A percentile compares a stretch with the other conserved stretches of the same genome.
Conservation (phyloP, 2,797 vertebrate species). For the Cryptoprocta ferox region DNA sequence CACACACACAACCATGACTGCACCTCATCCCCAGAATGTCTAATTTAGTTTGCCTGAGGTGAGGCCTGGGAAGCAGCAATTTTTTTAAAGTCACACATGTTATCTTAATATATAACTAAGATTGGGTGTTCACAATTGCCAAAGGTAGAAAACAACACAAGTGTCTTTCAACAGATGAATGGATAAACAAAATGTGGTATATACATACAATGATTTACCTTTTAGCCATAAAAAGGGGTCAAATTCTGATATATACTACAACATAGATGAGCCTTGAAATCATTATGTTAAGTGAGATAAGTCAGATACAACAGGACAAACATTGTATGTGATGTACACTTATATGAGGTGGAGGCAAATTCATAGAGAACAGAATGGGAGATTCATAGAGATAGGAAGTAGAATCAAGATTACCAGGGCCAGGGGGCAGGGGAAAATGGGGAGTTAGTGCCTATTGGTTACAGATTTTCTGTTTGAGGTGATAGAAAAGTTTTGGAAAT, state of each 20-base stretch:
- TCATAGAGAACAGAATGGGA: neutral
- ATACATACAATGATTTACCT: neutral
- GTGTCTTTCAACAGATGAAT: neutral
- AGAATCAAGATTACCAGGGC: neutral
- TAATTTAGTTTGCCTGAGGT: neutral
- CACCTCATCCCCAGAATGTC: neutral
- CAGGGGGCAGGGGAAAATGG: neutral
- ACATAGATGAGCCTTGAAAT: neutral
- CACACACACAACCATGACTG: neutral
- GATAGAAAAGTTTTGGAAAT: neutral
- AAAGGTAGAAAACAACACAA: neutral
- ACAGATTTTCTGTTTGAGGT: neutral
- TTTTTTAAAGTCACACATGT: neutral
- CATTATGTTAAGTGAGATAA: conserved; percentile 21
- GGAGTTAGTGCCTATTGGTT: neutral
- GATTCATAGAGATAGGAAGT: neutral
- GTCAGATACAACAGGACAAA: neutral
- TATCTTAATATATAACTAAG: neutral
- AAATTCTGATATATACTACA: neutral
- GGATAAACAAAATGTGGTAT: neutral
- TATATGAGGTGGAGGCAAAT: neutral
- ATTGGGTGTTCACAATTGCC: neutral
- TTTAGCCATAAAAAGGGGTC: neutral
- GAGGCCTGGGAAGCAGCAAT: neutral
- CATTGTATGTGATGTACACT: neutral